Conservation (phyloP, 2,888 invertebrate species). For the Girardia tigrina region DNA sequence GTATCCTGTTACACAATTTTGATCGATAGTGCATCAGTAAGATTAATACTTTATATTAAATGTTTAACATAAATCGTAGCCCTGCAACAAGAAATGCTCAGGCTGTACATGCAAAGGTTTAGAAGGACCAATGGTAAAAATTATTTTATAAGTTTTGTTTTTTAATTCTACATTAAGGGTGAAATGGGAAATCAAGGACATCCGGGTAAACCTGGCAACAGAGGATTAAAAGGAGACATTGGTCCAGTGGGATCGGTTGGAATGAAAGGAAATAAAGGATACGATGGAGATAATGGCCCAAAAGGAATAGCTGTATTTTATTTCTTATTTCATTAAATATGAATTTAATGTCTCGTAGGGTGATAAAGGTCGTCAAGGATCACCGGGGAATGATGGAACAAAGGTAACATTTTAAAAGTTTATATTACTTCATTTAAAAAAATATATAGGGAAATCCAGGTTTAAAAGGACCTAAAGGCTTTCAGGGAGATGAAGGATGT, state of each 20-base stretch:
- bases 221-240: neutral
- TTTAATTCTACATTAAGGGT: neutral
- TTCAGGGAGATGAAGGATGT: neutral
- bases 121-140: neutral
- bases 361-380: neutral
- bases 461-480: neutral
- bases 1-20: neutral
- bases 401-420: neutral
- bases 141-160: no score
- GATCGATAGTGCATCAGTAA: neutral
- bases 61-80: neutral
- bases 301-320: neutral
- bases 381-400: neutral
- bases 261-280: neutral
- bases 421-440: neutral
- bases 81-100: neutral
- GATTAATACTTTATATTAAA: neutral
- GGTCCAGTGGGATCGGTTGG: neutral
- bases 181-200: neutral
- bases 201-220: neutral
- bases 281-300: neutral
- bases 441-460: neutral
- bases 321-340: neutral
- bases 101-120: neutral
- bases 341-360: neutral